Evolutionary conservation across 2,888 invertebrate species (phyloP), one percentile per base, ranked within the genome.

Genomic region (Hyalella azteca): DNA sequence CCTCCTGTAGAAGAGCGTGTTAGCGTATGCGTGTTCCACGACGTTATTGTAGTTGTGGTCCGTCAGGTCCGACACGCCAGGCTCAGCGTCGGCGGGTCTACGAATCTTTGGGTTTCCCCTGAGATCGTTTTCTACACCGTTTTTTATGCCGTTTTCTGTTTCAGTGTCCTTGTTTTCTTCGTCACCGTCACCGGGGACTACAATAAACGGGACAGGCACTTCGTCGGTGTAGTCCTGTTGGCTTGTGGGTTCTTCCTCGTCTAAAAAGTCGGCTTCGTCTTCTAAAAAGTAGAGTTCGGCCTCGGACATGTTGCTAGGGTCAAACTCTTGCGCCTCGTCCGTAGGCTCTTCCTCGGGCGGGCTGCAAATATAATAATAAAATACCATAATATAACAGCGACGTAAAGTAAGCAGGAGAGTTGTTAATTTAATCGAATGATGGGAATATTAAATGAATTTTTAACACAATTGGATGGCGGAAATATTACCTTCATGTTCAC

Each of bases 11-110:
- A 83, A 83, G 7, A 83, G 79, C 0, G 83, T 83, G 40, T 83
- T 78, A 29, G 81, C 80, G 54, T 83, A 83, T 0, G 83, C 83
- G 13, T 83, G 80, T 32, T 82, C 77, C 19, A 83, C 80, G 3
- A 83, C 80, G 36, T 81, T 83, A 19, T 82, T 79, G 73, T 81
- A 83, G 78, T 83, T 83, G 40, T 81, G 80, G 13, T 83, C 79
- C 3, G 81, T 83, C 36, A 79, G 45, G 49, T 73, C 73, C 15
- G 39, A 48, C 15, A 66, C 39, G 1, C 79, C 73, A 19, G 50
- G 66, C 26, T 45, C 66, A 32, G 45, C 79, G 40, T 1, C 77
- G 66, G 49, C 78, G 36, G n/a, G 73, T 77, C 40, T 80, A 59
- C 29, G 54, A n/a, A 1, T 79, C 41, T 81, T 81, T 9, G 66